Evolutionary conservation across 2,113 vertebrate species (phyloP).

Genomic region (Montifringilla adamsi): DNA sequence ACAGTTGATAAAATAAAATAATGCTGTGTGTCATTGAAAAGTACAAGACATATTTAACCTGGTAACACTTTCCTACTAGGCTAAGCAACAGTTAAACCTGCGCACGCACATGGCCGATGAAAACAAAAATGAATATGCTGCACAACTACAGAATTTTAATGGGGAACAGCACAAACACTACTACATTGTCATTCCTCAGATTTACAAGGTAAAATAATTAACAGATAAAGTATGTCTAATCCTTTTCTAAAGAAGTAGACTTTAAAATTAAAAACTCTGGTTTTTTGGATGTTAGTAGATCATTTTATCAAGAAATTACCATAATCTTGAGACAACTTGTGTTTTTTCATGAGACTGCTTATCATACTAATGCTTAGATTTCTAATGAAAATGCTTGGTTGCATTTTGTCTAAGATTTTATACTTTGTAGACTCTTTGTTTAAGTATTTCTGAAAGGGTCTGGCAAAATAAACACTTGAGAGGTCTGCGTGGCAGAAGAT

Average conservation of each 20-base stretch:
- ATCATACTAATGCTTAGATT: neutral
- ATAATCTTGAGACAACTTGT: neutral
- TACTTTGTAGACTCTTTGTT: neutral
- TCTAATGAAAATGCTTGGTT: neutral
- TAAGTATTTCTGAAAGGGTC: neutral
- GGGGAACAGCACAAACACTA: slow-evolving; percentile 96
- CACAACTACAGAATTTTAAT: slow-evolving; percentile 95
- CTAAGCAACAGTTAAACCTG: slow-evolving; percentile 92
- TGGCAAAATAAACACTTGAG: neutral
- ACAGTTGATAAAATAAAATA: neutral
- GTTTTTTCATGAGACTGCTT: neutral
- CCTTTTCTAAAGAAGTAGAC: neutral
- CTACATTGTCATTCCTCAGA: slow-evolving; percentile 91
- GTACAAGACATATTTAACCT: neutral
- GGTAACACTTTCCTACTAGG: slow-evolving; percentile 67
- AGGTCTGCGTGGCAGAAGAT: neutral
- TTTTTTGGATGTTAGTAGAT: neutral
- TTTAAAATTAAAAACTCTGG: neutral
- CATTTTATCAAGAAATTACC: neutral
- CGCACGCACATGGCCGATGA: slow-evolving; percentile 95
- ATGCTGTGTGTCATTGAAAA: neutral
- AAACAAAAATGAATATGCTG: slow-evolving; percentile 97
- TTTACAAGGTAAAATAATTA: slow-evolving; percentile 88
- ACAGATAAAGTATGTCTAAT: neutral
- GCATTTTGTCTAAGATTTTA: neutral